A percentile compares a stretch with the other conserved stretches of the same genome.
phyloP scores from a whole-genome alignment of 2,888 invertebrate species.

The Leptarthrus brevirostris region DNA sequence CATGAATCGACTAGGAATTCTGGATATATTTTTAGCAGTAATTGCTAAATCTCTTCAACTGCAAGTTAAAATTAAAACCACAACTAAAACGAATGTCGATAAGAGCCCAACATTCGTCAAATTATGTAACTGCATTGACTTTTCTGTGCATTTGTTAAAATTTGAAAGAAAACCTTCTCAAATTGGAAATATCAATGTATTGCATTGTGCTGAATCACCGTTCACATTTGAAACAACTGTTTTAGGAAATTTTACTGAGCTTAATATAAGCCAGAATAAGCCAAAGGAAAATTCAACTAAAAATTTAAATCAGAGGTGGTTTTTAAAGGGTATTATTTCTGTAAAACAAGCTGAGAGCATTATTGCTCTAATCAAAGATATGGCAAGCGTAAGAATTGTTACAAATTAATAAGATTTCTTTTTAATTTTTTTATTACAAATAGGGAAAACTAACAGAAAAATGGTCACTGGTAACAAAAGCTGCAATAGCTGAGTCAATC shows the following conservation, averaged over 20 bases:
- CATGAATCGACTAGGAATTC: constrained; percentile 76
- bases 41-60: constrained; percentile 91
- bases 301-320: constrained; percentile 76
- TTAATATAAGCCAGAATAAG: constrained; percentile 56
- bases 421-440: constrained; percentile 55
- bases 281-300: constrained; percentile 59
- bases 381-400: constrained; percentile 80
- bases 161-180: constrained; percentile 35
- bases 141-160: constrained; percentile 63
- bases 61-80: constrained; percentile 79
- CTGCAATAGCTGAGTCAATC: constrained; percentile 88
- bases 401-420: neutral
- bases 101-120: constrained; percentile 68
- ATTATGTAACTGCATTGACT: constrained; percentile 64
- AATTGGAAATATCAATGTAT: neutral
- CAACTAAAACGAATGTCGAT: constrained; percentile 68
- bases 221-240: constrained; percentile 46
- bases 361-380: constrained; percentile 87
- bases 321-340: constrained; percentile 85
- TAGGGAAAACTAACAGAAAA: constrained; percentile 86
- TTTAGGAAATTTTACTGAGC: constrained; percentile 51
- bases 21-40: constrained; percentile 91
- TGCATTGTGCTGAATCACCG: constrained; percentile 10
- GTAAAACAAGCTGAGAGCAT: constrained; percentile 89
- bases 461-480: constrained; percentile 90